Conservation (phyloP, 2,797 vertebrate genomes). For the Anguilla anguilla region DNA sequence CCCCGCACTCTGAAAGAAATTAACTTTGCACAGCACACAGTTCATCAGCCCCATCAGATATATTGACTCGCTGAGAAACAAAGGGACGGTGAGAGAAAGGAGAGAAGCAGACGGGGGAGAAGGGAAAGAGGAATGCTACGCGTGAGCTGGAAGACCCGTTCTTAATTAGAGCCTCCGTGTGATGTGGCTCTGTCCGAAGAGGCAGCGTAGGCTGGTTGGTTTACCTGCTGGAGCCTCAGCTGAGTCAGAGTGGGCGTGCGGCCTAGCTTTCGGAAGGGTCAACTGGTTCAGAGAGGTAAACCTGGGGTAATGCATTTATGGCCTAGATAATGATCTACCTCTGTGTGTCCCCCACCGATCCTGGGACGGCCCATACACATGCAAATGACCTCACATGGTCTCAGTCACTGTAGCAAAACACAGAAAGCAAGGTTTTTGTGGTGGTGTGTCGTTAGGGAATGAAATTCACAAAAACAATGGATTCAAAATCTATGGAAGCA, state of each 20-base stretch:
- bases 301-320: slow-evolving; percentile 44
- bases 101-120: slow-evolving; percentile 26
- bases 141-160: slow-evolving; percentile 54
- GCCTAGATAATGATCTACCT: slow-evolving; percentile 51
- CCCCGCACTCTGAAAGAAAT: slow-evolving; percentile 76
- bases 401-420: background rate
- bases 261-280: slow-evolving; percentile 30
- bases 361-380: slow-evolving; percentile 30
- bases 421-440: background rate
- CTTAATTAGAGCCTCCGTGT: slow-evolving; percentile 65
- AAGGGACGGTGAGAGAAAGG: slow-evolving; percentile 44
- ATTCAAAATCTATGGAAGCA: background rate
- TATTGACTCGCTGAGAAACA: slow-evolving; percentile 70
- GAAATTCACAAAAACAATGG: background rate
- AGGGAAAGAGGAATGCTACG: slow-evolving; percentile 29
- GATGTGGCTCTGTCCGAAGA: slow-evolving; percentile 54
- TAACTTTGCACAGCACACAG: slow-evolving; percentile 73
- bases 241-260: slow-evolving; percentile 15
- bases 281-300: slow-evolving; percentile 44
- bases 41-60: slow-evolving; percentile 78
- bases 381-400: slow-evolving; percentile 35
- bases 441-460: background rate
- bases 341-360: slow-evolving; percentile 39
- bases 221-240: slow-evolving; percentile 15
- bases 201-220: slow-evolving; percentile 20